Base-by-base conservation (phyloP, 2,113 vertebrate species). In the Malurus elegans region DNA sequence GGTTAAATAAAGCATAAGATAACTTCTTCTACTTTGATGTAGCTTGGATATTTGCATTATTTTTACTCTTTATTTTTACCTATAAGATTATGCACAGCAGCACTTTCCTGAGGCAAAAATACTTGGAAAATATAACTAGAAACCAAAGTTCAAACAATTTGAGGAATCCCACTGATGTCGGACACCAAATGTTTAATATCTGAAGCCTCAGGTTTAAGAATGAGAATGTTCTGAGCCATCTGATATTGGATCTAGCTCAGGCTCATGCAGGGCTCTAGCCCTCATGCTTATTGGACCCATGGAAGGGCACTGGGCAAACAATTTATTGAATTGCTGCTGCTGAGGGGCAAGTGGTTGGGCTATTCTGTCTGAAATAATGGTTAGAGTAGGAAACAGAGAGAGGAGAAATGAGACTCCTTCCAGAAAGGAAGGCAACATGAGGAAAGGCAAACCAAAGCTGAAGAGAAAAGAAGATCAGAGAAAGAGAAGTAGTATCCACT, bases 241-340 rank as follows among this genome's bases (percentile, higher is more conserved):
- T 0, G 0, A 2, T 62, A 20, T 21, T 3, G 0, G 9, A 31
- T 47, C 25, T 54, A 66, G 7, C 28, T 62, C 12, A 14, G 5
- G 11, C 38, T 80, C 38, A 34, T 16, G 17, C 14, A 66, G n/a
- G 2, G 29, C 9, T 72, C 6, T 18, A 24, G 4, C 2, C 7
- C 5, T 57, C 19, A 36, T 8, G 40, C 6, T 56, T 72, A 51
- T 85, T 75, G 64, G 19, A 44, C 12, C 4, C 7, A 5, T 42
- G 10, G 17, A 61, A 65, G 5, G 67, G 16, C n/a, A 40, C 8
- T 40, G 21, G 8, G 50, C 79, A 73, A 26, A 61, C 9, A 82
- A 29, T 61, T 14, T 54, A 61, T 73, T 58, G 40, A 89, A 62
- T 11, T 71, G 3, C 9, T 71, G 20, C 28, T 81, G 31, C 13